A percentile compares a stretch with the other conserved stretches of the same genome.
phyloP scores from a whole-genome alignment of 2,113 vertebrate genomes.

The Toxotes jaculatrix region DNA sequence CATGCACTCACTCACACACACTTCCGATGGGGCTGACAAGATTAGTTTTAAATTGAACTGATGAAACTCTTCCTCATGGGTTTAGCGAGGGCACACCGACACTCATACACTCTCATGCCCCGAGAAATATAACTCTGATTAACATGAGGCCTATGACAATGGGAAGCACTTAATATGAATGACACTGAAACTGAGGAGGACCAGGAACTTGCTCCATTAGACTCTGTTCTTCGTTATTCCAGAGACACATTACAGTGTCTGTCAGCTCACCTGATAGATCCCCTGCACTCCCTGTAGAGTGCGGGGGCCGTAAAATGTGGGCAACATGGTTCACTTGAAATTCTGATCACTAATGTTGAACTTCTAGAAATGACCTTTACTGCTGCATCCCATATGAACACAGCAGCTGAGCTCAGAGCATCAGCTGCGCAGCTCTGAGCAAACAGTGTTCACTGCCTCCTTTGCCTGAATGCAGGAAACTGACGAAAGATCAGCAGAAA shows the following conservation, averaged over 20 bases:
- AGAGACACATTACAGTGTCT: background rate
- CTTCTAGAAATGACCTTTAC: conserved; percentile 81
- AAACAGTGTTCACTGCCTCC: conserved; percentile 54
- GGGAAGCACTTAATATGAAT: conserved; percentile 34
- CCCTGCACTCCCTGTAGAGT: conserved; percentile 22
- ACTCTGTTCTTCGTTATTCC: conserved; percentile 23
- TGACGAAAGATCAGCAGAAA: conserved; percentile 64
- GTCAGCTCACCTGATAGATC: conserved; percentile 18
- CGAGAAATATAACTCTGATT: conserved; percentile 44
- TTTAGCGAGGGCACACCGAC: background rate
- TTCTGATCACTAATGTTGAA: conserved; percentile 81
- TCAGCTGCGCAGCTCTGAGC: conserved; percentile 54
- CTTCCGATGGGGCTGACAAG: conserved; percentile 29
- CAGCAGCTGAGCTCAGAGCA: conserved; percentile 59
- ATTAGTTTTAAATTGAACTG: conserved; percentile 61
- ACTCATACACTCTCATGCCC: background rate
- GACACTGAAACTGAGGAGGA: conserved; percentile 13
- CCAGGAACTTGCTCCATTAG: conserved; percentile 22
- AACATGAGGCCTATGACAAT: conserved; percentile 40
- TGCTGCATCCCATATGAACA: conserved; percentile 68
- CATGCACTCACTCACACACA: background rate
- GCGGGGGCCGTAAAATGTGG: conserved; percentile 42
- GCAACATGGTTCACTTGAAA: conserved; percentile 75
- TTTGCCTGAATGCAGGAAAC: conserved; percentile 52
- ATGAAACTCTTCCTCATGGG: conserved; percentile 51